These are phyloP conservation scores for Craterocephalus amniculus DNA, from an alignment of 2,797 vertebrate genomes.

Conservation along the genomic window DNA sequence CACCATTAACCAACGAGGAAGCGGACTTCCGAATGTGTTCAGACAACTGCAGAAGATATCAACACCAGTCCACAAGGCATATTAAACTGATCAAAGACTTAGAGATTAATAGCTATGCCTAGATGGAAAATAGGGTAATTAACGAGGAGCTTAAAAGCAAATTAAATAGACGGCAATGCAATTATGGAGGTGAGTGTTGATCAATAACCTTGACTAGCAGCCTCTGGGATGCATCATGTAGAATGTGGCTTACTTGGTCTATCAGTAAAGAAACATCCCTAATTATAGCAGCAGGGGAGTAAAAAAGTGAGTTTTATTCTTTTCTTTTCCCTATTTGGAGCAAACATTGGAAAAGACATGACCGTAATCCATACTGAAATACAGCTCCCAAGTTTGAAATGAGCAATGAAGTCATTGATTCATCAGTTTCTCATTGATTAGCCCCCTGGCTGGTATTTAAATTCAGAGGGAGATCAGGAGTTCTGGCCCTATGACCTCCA, in stretches of 20 bases:
- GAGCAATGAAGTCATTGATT: constrained; percentile 46
- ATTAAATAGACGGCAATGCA: constrained; percentile 77
- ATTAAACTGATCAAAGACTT: constrained; percentile 74
- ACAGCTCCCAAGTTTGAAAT: constrained; percentile 37
- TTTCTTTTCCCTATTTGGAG: neutral
- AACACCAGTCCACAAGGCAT: constrained; percentile 62
- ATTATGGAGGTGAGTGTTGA: constrained; percentile 74
- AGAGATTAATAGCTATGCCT: constrained; percentile 71
- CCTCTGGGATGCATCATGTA: constrained; percentile 60
- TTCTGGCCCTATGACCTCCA: constrained; percentile 57
- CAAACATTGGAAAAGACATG: constrained; percentile 4
- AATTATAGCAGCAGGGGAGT: constrained; percentile 39
- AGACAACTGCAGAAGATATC: constrained; percentile 54
- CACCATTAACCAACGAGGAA: constrained; percentile 27
- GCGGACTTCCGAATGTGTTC: constrained; percentile 43
- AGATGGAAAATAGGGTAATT: constrained; percentile 69
- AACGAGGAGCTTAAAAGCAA: constrained; percentile 73
- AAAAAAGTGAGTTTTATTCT: neutral
- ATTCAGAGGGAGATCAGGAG: constrained; percentile 67
- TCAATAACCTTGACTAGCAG: constrained; percentile 78
- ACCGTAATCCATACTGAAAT: constrained; percentile 28
- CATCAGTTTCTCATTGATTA: constrained; percentile 67
- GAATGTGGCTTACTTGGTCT: constrained; percentile 32
- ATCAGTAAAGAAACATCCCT: constrained; percentile 50
- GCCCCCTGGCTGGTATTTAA: constrained; percentile 59